These are phyloP conservation scores for Prosopocoilus inquinatus DNA, from an alignment of 2,888 invertebrate genomes.

Conservation along the genomic window DNA sequence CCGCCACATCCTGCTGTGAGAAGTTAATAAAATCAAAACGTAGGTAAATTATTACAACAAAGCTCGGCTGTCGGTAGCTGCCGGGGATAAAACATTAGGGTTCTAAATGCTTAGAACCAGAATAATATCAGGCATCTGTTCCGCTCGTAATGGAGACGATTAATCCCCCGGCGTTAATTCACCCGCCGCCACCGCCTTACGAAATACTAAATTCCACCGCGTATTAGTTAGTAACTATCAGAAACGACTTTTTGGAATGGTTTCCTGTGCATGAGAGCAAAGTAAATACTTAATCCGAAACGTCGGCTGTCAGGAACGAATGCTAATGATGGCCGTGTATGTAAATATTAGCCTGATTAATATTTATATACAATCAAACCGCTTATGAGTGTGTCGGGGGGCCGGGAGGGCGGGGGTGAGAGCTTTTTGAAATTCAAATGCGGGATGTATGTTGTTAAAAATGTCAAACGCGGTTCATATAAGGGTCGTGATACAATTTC, in stretches of 20 bases:
- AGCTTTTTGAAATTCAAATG: conserved; percentile 2
- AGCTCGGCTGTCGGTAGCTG: too few species aligned
- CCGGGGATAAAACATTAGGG: too few species aligned
- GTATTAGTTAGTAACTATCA: not conserved
- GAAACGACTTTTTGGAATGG: not conserved
- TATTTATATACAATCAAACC: conserved; percentile 8
- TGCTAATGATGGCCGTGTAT: conserved; percentile 6
- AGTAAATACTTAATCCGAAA: too few species aligned
- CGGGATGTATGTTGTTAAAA: not conserved
- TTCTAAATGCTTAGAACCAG: too few species aligned
- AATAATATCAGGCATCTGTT: too few species aligned
- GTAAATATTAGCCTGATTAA: conserved; percentile 9
- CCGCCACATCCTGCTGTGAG: too few species aligned
- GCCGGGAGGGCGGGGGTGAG: not conserved
- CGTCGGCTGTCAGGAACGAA: not conserved
- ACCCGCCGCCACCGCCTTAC: too few species aligned
- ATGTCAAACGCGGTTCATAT: not conserved
- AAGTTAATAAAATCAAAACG: too few species aligned
- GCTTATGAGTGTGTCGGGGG: not conserved
- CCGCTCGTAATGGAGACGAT: conserved; percentile 3
- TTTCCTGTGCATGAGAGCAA: not conserved
- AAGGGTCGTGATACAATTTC: too few species aligned
- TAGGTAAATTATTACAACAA: too few species aligned
- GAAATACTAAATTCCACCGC: too few species aligned
- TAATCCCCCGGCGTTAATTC: conserved; percentile 5